Conservation (phyloP, 2,888 invertebrate genomes). For the Empis livida region DNA sequence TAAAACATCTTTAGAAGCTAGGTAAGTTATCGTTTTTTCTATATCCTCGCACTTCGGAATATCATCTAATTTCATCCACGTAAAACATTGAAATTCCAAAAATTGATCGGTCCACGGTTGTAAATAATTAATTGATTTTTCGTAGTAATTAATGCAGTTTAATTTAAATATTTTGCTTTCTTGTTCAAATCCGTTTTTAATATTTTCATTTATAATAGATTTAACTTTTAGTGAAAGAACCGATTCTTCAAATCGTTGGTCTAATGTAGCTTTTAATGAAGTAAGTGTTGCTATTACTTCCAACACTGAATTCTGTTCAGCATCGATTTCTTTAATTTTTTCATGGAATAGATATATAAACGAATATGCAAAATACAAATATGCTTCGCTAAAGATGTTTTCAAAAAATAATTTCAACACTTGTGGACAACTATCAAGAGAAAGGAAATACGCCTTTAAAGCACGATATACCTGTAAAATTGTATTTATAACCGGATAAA, state of each 20-base stretch:
- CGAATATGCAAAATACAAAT: slow-evolving; percentile 6
- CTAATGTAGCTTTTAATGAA: background rate
- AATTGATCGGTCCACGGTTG: background rate
- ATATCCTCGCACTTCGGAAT: background rate
- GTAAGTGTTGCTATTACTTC: background rate
- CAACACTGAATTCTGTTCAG: background rate
- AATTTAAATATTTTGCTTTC: background rate
- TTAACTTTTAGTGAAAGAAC: background rate
- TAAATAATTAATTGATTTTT: background rate
- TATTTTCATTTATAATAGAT: background rate
- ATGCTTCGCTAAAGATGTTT: slow-evolving; percentile 5
- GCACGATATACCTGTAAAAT: slow-evolving; percentile 5
- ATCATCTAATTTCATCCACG: background rate
- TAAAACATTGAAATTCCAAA: background rate
- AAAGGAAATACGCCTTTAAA: slow-evolving; percentile 3
- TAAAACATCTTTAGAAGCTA: background rate
- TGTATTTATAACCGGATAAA: slow-evolving; percentile 4
- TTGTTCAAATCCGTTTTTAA: background rate
- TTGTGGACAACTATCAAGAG: background rate
- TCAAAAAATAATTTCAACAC: slow-evolving; percentile 4
- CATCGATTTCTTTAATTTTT: background rate
- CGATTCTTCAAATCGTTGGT: background rate
- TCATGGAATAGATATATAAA: slow-evolving; percentile 3
- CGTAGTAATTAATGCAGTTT: background rate
- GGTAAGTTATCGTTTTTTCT: background rate